Evolutionary conservation across 2,113 vertebrate species (phyloP).

Genomic region (Sebastes schlegelii): DNA sequence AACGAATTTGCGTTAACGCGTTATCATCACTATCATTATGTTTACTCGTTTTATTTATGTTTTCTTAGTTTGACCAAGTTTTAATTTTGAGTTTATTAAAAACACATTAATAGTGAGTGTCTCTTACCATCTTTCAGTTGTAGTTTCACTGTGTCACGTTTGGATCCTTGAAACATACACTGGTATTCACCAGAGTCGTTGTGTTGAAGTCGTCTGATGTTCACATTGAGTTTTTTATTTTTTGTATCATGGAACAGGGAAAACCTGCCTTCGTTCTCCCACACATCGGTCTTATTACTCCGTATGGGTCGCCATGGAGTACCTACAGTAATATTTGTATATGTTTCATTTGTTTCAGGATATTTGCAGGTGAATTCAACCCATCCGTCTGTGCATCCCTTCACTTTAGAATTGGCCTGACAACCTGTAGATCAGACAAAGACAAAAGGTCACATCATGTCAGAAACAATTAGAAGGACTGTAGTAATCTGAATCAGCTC

Average conservation of each 20-base stretch:
- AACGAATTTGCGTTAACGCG: no score
- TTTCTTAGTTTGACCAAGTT: background rate
- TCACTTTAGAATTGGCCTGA: background rate
- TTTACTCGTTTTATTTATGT: background rate
- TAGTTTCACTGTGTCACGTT: no score
- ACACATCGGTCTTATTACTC: background rate
- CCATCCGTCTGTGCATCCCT: background rate
- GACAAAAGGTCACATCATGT: constrained; percentile 3
- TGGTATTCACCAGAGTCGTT: accelerated
- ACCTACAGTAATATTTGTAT: background rate
- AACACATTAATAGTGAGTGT: no score
- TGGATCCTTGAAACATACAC: background rate
- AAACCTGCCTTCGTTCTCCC: accelerated
- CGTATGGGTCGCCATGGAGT: no score
- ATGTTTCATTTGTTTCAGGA: accelerated
- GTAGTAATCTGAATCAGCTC: no score
- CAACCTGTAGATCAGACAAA: constrained; percentile 21
- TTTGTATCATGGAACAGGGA: background rate
- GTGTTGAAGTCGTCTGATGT: accelerated
- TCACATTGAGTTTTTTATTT: background rate
- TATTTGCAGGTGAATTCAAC: constrained; percentile 18
- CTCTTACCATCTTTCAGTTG: no score
- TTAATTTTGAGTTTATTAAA: background rate
- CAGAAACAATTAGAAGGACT: no score
- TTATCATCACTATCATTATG: background rate